These are phyloP conservation scores for Patella vulgata DNA, from an alignment of 1,140 invertebrate species.

Conservation along the genomic window DNA sequence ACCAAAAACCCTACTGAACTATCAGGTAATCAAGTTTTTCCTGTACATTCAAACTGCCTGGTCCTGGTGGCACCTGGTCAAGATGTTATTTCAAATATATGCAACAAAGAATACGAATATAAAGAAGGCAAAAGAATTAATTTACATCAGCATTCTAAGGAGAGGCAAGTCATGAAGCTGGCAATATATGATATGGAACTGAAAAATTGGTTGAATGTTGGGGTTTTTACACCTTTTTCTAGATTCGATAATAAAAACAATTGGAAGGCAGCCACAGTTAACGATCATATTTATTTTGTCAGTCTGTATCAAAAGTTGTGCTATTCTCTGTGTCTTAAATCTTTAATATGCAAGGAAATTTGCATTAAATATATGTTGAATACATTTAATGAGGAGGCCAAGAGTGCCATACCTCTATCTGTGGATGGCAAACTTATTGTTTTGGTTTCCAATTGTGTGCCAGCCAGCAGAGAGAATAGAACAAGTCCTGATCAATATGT, in stretches of 20 bases:
- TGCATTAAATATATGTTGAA: too few species aligned
- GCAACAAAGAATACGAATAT: too few species aligned
- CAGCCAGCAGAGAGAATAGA: neutral
- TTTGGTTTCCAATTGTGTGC: constrained; percentile 17
- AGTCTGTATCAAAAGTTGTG: neutral
- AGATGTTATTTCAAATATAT: too few species aligned
- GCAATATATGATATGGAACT: constrained; percentile 8
- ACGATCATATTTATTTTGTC: constrained; percentile 12
- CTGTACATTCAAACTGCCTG: too few species aligned
- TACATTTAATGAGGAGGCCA: constrained; percentile 2
- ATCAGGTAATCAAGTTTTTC: too few species aligned
- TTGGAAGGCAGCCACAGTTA: constrained; percentile 14
- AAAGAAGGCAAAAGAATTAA: too few species aligned
- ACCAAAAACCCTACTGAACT: too few species aligned
- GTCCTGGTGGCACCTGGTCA: too few species aligned
- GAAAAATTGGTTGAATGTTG: constrained; percentile 7
- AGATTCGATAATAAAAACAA: constrained; percentile 16
- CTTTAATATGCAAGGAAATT: too few species aligned
- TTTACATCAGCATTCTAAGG: too few species aligned
- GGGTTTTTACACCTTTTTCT: neutral
- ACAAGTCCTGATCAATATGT: neutral
- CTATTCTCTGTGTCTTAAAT: too few species aligned
- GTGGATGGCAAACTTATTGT: constrained; percentile 14
- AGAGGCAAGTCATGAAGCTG: neutral
- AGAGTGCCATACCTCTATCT: constrained; percentile 21